Base-by-base conservation (phyloP, 2,113 vertebrate genomes). In the Gobius niger region DNA sequence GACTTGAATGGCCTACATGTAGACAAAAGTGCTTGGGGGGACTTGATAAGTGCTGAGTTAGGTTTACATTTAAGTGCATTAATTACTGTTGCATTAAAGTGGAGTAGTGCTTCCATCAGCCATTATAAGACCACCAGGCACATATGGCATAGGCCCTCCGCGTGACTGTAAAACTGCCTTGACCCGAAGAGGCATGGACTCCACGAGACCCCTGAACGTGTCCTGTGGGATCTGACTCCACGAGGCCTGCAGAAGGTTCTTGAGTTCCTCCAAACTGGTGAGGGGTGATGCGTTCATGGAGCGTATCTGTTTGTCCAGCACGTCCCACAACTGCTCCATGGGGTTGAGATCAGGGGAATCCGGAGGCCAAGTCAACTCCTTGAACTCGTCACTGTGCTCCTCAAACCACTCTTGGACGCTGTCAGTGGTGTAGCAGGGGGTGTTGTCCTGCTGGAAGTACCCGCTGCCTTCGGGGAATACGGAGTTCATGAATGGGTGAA, bases 291-390 rank as follows among this genome's bases (percentile, higher is more conserved):
- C 41, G 61, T 16, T 47, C 61, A 18, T 60, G 3, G n/a, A 61
- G 7, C 15, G 3, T 15, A 9, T 67, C 11, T 70, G 70, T 74
- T 51, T 63, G 61, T 63, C 61, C 40, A 59, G n/a, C 19, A 51
- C 68, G 14, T 71, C 44, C 61, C 53, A 57, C 46, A 61, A 46
- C 57, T 57, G 2, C 63, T 64, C 34, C 0, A 67, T 63, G 7
- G 18, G 51, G 57, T 19, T 63, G 46, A 59, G 64, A 64, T 60
- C 59, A 15, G 63, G 4, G 12, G 57, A 50, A 40, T 57, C 63
- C 47, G 16, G 52, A 59, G 44, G 47, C 47, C 34, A 67, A n/a
- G n/a, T 6, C 0, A 7, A 65, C 40, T 57, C 13, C 44, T 41
- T 62, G 44, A 61, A 49, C 60, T 64, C 46, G 4, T 47, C 10